These are phyloP conservation scores for Heteromurus nitidus DNA, from an alignment of 2,888 invertebrate species.

Conservation along the genomic window DNA sequence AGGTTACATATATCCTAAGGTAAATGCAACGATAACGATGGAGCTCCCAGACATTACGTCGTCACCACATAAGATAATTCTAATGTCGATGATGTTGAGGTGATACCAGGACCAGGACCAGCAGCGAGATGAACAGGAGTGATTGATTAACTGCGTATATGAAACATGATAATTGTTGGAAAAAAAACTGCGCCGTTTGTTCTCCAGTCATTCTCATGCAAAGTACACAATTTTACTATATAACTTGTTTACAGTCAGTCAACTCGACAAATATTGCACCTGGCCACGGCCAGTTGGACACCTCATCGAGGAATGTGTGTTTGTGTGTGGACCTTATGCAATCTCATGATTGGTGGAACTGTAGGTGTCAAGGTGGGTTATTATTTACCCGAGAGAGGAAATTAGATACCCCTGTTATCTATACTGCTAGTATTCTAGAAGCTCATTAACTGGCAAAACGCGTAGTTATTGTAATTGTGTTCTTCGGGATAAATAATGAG, in stretches of 20 bases:
- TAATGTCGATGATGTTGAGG: neutral
- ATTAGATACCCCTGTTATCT: no score
- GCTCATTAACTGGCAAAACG: no score
- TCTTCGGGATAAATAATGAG: no score
- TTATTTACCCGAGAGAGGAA: no score
- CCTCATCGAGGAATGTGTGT: neutral
- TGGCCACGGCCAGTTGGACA: neutral
- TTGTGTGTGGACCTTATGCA: no score
- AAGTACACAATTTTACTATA: no score
- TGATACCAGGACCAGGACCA: no score
- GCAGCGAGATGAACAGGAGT: no score
- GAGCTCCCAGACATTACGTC: neutral
- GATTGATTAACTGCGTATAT: constrained; percentile 12
- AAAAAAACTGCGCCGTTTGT: constrained; percentile 2
- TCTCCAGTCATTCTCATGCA: neutral
- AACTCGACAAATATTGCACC: neutral
- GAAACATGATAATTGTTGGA: neutral
- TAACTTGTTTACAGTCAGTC: neutral
- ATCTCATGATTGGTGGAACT: no score
- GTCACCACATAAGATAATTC: neutral
- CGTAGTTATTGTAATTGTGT: no score
- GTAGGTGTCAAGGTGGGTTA: no score
- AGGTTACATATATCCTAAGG: neutral
- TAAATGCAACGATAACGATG: neutral
- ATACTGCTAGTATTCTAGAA: no score